phyloP scores from a whole-genome alignment of 2,113 vertebrate genomes.

The Lutjanus erythropterus region DNA sequence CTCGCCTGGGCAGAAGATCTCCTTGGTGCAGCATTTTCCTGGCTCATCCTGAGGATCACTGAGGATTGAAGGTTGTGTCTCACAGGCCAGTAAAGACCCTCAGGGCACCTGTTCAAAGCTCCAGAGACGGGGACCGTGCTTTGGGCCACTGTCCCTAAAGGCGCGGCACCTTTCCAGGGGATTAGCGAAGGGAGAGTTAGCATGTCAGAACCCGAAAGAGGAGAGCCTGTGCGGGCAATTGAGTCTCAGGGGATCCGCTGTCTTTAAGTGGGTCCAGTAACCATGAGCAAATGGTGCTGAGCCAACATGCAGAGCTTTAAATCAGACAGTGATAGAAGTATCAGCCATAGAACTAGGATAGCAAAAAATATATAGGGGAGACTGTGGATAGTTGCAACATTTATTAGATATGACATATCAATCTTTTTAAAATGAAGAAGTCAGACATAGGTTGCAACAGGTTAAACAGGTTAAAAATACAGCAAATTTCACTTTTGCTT shows the following conservation, averaged over 20 bases:
- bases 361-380: too few species aligned
- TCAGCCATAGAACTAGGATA: constrained; percentile 22
- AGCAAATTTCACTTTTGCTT: too few species aligned
- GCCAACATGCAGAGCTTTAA: constrained; percentile 33
- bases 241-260: constrained; percentile 43
- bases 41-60: constrained; percentile 67
- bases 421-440: too few species aligned
- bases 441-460: too few species aligned
- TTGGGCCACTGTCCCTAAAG: constrained; percentile 7
- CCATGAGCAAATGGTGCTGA: constrained; percentile 1
- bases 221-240: constrained; percentile 25
- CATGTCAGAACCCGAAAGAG: constrained; percentile 38
- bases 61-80: constrained; percentile 57
- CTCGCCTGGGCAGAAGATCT: constrained; percentile 13
- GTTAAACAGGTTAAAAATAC: too few species aligned
- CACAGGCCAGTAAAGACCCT: constrained; percentile 38
- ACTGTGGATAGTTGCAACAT: too few species aligned
- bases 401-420: too few species aligned
- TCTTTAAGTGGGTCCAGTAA: constrained; percentile 43
- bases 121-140: constrained; percentile 23
- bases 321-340: constrained; percentile 21
- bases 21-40: constrained; percentile 49
- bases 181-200: constrained; percentile 57
- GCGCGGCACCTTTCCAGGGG: constrained; percentile 61
- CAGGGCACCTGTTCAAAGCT: constrained; percentile 62